A percentile compares a stretch with the other conserved stretches of the same genome.
Evolutionary conservation across 1,140 invertebrate species (phyloP).

Genomic region (Orchestia grillus): DNA sequence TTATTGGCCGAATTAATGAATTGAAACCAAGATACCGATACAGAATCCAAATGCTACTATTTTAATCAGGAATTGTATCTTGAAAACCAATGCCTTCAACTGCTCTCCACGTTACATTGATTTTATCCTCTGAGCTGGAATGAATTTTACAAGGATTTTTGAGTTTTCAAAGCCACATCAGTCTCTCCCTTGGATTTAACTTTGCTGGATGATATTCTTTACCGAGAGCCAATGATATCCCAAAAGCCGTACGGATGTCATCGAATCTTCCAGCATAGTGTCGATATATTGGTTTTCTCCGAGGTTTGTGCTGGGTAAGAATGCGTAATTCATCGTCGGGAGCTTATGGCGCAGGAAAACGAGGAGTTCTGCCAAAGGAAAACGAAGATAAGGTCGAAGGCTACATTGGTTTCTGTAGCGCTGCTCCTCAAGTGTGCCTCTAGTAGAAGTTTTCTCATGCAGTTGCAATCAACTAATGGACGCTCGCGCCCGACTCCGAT

Average conservation of each 20-base stretch:
- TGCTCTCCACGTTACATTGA: too few species aligned
- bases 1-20: too few species aligned
- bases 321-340: background rate
- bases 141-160: background rate
- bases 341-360: background rate
- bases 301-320: background rate
- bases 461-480: conserved; percentile 34
- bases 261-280: background rate
- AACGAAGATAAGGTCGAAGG: background rate
- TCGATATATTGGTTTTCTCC: background rate
- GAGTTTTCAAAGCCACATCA: background rate
- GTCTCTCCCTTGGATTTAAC: background rate
- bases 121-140: too few species aligned
- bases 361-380: too few species aligned
- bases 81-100: too few species aligned
- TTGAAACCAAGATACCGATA: too few species aligned
- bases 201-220: background rate
- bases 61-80: too few species aligned
- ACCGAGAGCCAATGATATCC: background rate
- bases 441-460: background rate
- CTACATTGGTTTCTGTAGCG: background rate
- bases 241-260: background rate
- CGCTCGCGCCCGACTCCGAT: background rate
- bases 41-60: too few species aligned
- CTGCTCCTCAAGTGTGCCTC: background rate